Evolutionary conservation across 2,797 vertebrate genomes (phyloP).

Genomic region (Otolemur crassicaudatus): DNA sequence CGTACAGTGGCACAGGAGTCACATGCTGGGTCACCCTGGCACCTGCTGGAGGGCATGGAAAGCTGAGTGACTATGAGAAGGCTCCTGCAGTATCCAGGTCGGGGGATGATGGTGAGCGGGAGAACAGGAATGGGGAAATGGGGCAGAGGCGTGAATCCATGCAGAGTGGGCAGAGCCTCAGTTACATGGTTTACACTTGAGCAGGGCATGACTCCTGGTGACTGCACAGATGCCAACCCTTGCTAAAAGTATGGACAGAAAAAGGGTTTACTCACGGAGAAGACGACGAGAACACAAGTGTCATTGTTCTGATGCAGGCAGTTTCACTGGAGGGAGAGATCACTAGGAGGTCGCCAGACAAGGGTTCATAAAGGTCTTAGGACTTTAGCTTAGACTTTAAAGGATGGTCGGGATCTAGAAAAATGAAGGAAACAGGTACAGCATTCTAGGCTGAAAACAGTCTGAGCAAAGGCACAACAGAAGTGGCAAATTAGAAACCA

Average conservation of each 20-base stretch:
- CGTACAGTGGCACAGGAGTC: background rate
- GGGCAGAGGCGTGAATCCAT: background rate
- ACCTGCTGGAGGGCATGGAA: fast-evolving
- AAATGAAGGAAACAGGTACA: background rate
- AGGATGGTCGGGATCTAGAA: background rate
- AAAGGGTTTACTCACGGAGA: background rate
- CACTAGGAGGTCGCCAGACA: background rate
- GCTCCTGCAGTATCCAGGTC: background rate
- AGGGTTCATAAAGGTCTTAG: background rate
- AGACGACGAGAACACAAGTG: background rate
- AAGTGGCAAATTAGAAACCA: background rate
- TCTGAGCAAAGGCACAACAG: background rate
- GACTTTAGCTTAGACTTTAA: background rate
- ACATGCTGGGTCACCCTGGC: background rate
- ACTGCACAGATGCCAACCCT: background rate
- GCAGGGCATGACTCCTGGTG: background rate
- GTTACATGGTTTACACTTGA: background rate
- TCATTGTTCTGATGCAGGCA: background rate
- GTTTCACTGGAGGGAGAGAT: background rate
- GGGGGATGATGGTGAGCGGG: background rate
- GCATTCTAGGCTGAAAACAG: background rate
- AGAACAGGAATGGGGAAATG: background rate
- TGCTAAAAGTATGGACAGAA: background rate
- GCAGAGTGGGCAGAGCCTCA: background rate
- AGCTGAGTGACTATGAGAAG: too few relatives aligned